A percentile compares a stretch with the other conserved stretches of the same genome.
These are phyloP conservation scores for Stenodera caucasica DNA, from an alignment of 2,888 invertebrate species.

Conservation along the genomic window DNA sequence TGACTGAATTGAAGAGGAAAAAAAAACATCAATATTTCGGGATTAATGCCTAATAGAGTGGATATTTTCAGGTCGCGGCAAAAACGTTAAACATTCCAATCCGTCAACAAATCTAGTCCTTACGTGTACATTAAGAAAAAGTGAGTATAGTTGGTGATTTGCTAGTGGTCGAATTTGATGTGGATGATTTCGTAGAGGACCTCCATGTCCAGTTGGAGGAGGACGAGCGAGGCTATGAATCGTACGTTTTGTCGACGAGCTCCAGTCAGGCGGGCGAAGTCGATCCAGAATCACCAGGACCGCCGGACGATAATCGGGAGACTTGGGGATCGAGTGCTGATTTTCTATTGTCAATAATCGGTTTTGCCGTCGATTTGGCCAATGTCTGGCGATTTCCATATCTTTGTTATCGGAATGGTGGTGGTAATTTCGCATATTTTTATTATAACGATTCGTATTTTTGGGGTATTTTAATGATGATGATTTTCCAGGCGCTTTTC, in stretches of 20 bases:
- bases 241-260: constrained; percentile 53
- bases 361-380: constrained; percentile 82
- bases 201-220: constrained; percentile 56
- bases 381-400: constrained; percentile 87
- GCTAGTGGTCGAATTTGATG: not conserved
- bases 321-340: constrained; percentile 82
- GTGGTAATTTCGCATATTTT: constrained; percentile 57
- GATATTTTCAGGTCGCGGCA: constrained; percentile 59
- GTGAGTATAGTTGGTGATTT: constrained; percentile 54
- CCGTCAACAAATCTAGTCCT: constrained; percentile 60
- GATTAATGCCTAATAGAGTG: not conserved
- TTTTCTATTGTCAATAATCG: constrained; percentile 80
- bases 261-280: constrained; percentile 53
- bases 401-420: constrained; percentile 76
- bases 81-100: constrained; percentile 57
- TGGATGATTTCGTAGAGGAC: constrained; percentile 46
- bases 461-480: constrained; percentile 11
- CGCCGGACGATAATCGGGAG: constrained; percentile 65
- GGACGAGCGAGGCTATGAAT: constrained; percentile 52
- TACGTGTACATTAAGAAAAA: constrained; percentile 62
- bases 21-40: no score
- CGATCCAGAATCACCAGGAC: constrained; percentile 49
- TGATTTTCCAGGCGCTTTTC: constrained; percentile 66
- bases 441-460: constrained; percentile 16
- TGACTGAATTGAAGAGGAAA: constrained; percentile 15